A percentile compares a stretch with the other conserved stretches of the same genome.
phyloP scores from a whole-genome alignment of 2,113 vertebrate species.

The Laterallus jamaicensis region DNA sequence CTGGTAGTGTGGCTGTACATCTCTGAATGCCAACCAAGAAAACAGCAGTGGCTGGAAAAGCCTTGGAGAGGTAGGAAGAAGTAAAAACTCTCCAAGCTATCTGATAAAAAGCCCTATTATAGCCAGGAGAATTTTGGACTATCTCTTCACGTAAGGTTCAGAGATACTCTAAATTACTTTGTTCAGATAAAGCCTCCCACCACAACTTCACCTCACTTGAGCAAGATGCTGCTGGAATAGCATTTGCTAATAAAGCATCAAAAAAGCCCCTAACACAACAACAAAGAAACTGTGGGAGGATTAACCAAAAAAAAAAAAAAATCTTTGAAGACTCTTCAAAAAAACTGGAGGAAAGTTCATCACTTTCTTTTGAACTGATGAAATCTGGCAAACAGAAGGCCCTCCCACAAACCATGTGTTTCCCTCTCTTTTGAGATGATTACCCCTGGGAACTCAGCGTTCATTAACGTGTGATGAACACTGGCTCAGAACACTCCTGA shows the following conservation, averaged over 20 bases:
- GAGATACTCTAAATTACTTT: not conserved
- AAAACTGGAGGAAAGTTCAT: constrained; percentile 9
- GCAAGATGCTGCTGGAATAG: not conserved
- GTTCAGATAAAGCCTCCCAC: not conserved
- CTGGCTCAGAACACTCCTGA: not conserved
- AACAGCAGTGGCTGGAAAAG: not conserved
- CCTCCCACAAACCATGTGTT: constrained; percentile 30
- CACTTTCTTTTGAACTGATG: not conserved
- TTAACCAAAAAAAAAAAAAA: not conserved
- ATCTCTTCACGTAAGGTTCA: not conserved
- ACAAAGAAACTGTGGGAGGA: not conserved
- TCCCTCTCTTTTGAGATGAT: constrained; percentile 9
- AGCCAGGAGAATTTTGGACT: not conserved
- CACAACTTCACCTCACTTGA: not conserved
- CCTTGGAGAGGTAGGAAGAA: not conserved
- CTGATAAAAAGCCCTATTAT: not conserved
- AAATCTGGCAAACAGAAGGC: constrained; percentile 38
- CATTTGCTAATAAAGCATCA: not conserved
- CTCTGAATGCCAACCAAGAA: not conserved
- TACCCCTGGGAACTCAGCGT: constrained; percentile 1
- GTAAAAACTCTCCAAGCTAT: not conserved
- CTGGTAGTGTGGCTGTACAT: not conserved
- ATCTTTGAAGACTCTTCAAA: not conserved
- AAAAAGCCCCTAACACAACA: no score
- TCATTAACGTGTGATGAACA: constrained; percentile 17